Percentiles rank a stretch among this genome's conserved stretches.
phyloP scores from a whole-genome alignment of 2,888 invertebrate genomes.

The Pyrrhia umbra region DNA sequence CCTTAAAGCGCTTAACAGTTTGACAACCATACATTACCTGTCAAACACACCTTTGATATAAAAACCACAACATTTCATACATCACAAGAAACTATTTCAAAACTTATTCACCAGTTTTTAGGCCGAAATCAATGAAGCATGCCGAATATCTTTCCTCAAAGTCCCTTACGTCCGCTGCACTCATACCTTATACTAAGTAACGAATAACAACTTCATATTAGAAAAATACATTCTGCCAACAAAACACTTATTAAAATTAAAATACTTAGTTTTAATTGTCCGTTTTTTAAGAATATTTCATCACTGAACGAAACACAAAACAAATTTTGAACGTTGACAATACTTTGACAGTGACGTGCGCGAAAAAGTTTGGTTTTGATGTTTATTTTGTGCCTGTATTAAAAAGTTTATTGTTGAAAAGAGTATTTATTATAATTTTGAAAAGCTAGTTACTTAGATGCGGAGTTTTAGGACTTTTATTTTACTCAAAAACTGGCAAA shows the following conservation, averaged over 20 bases:
- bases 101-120: constrained; percentile 80
- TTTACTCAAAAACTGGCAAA: too few species aligned
- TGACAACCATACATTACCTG: background rate
- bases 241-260: constrained; percentile 41
- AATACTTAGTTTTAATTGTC: constrained; percentile 29
- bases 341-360: constrained; percentile 48
- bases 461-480: too few species aligned
- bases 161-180: constrained; percentile 73
- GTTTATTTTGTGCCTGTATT: constrained; percentile 48
- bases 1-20: background rate
- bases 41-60: background rate
- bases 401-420: constrained; percentile 1
- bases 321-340: constrained; percentile 68
- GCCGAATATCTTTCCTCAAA: constrained; percentile 84
- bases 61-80: background rate
- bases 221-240: constrained; percentile 57
- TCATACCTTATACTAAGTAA: constrained; percentile 66
- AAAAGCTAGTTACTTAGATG: too few species aligned
- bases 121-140: constrained; percentile 83
- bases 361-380: background rate
- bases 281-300: constrained; percentile 50
- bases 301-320: constrained; percentile 62
- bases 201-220: constrained; percentile 60
- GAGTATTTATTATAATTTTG: constrained; percentile 4
- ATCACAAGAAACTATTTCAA: constrained; percentile 10